Conservation (phyloP, 1,140 invertebrate species). For the Belonocnema kinseyi region DNA sequence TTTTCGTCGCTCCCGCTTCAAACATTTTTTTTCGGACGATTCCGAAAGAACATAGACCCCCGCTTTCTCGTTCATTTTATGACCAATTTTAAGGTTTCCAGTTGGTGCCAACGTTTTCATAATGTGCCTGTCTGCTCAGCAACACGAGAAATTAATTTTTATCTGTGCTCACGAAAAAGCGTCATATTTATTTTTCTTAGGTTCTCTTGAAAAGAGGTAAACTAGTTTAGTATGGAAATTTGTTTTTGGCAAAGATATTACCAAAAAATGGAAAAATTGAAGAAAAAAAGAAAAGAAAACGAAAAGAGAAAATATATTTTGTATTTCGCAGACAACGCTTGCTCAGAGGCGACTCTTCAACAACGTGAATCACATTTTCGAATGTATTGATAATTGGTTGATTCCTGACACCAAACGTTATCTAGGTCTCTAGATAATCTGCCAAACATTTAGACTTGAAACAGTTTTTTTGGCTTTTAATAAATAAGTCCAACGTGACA, state of each 20-base stretch:
- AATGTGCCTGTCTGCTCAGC: conserved; percentile 42
- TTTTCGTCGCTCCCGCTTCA: not conserved
- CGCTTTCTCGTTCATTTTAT: not conserved
- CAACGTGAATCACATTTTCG: conserved; percentile 15
- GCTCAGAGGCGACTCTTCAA: conserved; percentile 4
- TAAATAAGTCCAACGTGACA: not conserved
- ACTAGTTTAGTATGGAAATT: not conserved
- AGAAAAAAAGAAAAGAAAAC: conserved; percentile 13
- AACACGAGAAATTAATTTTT: conserved; percentile 34
- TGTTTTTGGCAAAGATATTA: not conserved
- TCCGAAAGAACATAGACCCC: conserved; percentile 2
- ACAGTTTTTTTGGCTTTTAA: conserved; percentile 3
- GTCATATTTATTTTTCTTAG: conserved; percentile 17
- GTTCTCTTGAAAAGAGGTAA: conserved; percentile 20
- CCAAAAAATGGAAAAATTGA: not conserved
- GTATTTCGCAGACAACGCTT: conserved; percentile 12
- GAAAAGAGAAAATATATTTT: conserved; percentile 15
- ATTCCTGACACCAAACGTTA: conserved; percentile 19
- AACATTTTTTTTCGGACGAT: conserved; percentile 20
- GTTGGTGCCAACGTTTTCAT: conserved; percentile 39
- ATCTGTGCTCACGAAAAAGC: not conserved
- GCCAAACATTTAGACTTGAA: conserved; percentile 7
- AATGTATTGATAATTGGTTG: conserved; percentile 2
- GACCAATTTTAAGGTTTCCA: conserved; percentile 19
- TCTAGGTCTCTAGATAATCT: not conserved